Base-by-base conservation (phyloP, 2,888 invertebrate species). In the Morpho deidamia region DNA sequence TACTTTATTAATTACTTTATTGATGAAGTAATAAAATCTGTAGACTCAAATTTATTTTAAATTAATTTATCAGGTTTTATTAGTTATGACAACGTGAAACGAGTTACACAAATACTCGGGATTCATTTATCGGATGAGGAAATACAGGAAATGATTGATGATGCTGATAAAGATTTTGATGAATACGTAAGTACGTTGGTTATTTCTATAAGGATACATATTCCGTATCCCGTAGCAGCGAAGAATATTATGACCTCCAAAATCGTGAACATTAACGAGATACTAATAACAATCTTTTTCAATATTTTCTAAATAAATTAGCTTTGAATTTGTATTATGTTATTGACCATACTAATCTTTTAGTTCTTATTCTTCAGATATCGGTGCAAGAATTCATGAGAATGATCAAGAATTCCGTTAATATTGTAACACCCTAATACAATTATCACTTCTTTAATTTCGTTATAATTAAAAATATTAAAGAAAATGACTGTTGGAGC, bases 101-200 rank as follows among this genome's bases (percentile, higher is more conserved):
- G 65, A 9, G 87, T 89, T 0, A 73, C 81, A 0, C 61, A 78
- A 40, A 74, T 84, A 9, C 70, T 90, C 2, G 84, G 76, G 0
- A 69, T 70, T 4, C 58, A 72, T 60, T 64, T 89, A 12, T 79
- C 84, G 7, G 90, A 90, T 61, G 86, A 90, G 68, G 86, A 90
- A 70, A 85, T 90, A 35, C 81, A 85, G 37, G 90, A 90, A 64
- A 89, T 90, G 89, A 73, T 90, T 4, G 85, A 88, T 48, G 87
- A 87, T 45, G 88, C 87, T 8, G 90, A 90, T 60, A 85, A 81
- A 60, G 83, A 89, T 59, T 79, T 74, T 37, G 88, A 89, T 64
- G 79, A 83, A 11, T 64, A 68, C 60, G 90, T 90, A 70, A 70
- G 80, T 53, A 7, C 23, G 23, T 23, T 23, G 1, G 4, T 1